A percentile compares a stretch with the other conserved stretches of the same genome.
Conservation (phyloP, 2,888 invertebrate genomes). For the Sicus ferrugineus region DNA sequence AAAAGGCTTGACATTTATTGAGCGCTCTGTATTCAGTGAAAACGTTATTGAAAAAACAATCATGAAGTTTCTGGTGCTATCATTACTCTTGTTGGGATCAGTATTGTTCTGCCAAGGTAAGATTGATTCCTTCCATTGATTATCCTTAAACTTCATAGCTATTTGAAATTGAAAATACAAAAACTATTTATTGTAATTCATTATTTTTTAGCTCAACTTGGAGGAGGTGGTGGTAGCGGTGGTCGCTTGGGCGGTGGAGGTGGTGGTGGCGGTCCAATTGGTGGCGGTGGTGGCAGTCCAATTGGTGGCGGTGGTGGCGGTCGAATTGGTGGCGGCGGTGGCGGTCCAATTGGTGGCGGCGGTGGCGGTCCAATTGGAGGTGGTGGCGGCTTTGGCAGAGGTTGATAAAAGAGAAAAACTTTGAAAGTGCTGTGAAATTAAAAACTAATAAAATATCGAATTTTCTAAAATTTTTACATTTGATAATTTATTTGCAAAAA, state of each 20-base stretch:
- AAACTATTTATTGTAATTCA: not conserved
- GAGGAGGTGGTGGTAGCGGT: not conserved
- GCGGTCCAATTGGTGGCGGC: slow-evolving; percentile 17
- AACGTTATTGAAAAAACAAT: too few relatives aligned
- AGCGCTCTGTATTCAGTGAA: not conserved
- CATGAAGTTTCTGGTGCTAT: not conserved
- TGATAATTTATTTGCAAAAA: too few relatives aligned
- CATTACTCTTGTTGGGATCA: not conserved
- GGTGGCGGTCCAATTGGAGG: not conserved
- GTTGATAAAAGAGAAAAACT: too few relatives aligned
- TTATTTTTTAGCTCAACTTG: not conserved
- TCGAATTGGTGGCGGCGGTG: slow-evolving; percentile 23
- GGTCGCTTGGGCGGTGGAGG: slow-evolving; percentile 20
- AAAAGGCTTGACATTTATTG: not conserved
- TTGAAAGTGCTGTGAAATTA: too few relatives aligned
- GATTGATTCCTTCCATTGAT: not conserved
- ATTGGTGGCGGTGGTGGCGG: slow-evolving; percentile 28
- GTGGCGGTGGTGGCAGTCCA: slow-evolving; percentile 7
- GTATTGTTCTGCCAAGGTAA: not conserved
- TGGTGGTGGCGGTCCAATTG: slow-evolving; percentile 1
- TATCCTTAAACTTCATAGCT: too few relatives aligned
- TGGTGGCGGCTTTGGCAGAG: not conserved
- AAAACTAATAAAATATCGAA: too few relatives aligned
- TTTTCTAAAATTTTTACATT: too few relatives aligned
- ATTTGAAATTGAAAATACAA: too few relatives aligned